phyloP scores from a whole-genome alignment of 1,140 invertebrate genomes.

The Lasioglossum albipes region DNA sequence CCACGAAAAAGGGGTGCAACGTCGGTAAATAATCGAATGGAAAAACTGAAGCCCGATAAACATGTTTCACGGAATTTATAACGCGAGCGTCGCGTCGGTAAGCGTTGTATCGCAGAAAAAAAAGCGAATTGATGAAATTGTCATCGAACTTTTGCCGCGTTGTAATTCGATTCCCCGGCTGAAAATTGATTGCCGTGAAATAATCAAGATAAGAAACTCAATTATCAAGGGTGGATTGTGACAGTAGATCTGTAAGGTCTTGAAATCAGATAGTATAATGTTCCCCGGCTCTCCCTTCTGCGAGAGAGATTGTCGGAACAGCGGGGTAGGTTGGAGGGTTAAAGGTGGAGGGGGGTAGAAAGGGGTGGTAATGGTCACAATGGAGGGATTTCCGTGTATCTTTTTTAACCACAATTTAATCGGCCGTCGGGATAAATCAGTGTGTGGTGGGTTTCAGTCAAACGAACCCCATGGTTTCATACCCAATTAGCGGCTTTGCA shows the following conservation, averaged over 20 bases:
- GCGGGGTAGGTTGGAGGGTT: neutral
- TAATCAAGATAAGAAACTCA: conserved; percentile 61
- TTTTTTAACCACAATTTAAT: conserved; percentile 30
- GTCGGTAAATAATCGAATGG: neutral
- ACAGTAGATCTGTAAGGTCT: conserved; percentile 60
- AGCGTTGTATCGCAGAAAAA: neutral
- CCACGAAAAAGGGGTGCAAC: neutral
- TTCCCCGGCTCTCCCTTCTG: conserved; percentile 13
- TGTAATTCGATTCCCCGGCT: neutral
- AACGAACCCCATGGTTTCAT: conserved; percentile 14
- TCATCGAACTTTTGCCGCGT: too few relatives aligned
- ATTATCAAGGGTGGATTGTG: conserved; percentile 60
- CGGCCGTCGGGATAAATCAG: conserved; percentile 2
- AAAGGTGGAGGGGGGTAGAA: neutral
- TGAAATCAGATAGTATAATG: conserved; percentile 72
- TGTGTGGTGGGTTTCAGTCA: neutral
- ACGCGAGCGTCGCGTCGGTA: neutral
- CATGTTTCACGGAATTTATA: neutral
- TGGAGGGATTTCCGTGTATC: conserved; percentile 17
- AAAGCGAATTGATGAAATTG: neutral
- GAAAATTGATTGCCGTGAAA: conserved; percentile 53
- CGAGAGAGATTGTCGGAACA: conserved; percentile 9
- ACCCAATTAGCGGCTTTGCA: conserved; percentile 29
- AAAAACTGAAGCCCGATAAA: neutral
- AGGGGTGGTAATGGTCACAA: conserved; percentile 12